These are phyloP conservation scores for Drosophila mayaguana DNA, from an alignment of 2,888 invertebrate genomes.

Conservation along the genomic window DNA sequence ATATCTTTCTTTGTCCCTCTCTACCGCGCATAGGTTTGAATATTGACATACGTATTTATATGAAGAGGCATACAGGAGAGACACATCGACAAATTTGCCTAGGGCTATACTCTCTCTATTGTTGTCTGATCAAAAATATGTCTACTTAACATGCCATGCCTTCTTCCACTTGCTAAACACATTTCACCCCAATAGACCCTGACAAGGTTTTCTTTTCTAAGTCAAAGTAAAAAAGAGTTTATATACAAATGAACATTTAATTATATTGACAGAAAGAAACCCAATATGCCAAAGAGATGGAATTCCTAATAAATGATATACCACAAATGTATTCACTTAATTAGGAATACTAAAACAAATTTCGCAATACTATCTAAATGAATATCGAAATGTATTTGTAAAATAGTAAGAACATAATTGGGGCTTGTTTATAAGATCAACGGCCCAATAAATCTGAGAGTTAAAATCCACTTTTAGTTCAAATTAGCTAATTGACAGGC, in stretches of 20 bases:
- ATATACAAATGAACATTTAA: background rate
- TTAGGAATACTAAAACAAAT: background rate
- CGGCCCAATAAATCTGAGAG: slow-evolving; percentile 2
- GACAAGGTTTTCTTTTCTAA: too few relatives aligned
- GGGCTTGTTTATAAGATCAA: slow-evolving; percentile 1
- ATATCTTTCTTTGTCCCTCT: background rate
- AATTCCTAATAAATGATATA: background rate
- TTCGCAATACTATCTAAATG: background rate
- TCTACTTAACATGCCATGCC: background rate
- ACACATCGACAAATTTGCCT: background rate
- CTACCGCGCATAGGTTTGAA: too few relatives aligned
- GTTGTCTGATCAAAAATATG: background rate
- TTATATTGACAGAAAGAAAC: background rate
- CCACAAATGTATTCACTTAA: background rate
- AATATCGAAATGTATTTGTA: background rate
- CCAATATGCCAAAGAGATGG: background rate
- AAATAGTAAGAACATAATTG: background rate
- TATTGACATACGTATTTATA: background rate
- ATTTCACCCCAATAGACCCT: too few relatives aligned
- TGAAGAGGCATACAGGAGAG: background rate
- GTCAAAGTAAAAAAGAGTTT: background rate
- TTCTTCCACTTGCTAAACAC: background rate
- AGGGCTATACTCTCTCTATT: background rate
- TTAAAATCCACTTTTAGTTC: slow-evolving; percentile 26
- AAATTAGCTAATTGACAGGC: slow-evolving; percentile 48